Evolutionary conservation across 53 echinoderm and acorn worm genomes (phyloP).

Genomic region (Patiria pectinifera): DNA sequence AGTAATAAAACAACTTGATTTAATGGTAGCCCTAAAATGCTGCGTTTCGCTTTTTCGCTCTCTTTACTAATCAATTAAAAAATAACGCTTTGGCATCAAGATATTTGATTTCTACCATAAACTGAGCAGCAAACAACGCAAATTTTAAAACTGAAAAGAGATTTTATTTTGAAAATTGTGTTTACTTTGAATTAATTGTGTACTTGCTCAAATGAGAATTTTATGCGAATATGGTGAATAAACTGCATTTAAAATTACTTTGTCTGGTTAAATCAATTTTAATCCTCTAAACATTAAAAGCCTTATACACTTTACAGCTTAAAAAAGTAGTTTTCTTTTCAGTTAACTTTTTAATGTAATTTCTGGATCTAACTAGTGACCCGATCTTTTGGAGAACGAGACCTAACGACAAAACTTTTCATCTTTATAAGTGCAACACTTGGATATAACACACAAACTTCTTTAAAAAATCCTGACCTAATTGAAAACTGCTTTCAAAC

Average conservation of each 20-base stretch:
- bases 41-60: not conserved
- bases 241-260: not conserved
- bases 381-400: not conserved
- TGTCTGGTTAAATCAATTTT: not conserved
- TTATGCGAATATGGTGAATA: not conserved
- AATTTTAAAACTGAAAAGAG: not conserved
- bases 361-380: not conserved
- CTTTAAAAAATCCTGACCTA: not conserved
- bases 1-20: not conserved
- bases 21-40: not conserved
- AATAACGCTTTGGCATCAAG: constrained; percentile 61
- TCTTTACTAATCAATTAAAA: not conserved
- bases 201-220: too few relatives aligned
- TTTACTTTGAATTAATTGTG: too few relatives aligned
- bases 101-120: not conserved
- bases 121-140: too few relatives aligned
- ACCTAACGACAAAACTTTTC: too few relatives aligned
- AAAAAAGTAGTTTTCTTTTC: not conserved
- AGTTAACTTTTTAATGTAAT: not conserved
- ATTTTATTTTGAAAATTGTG: too few relatives aligned
- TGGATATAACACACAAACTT: not conserved
- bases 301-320: not conserved
- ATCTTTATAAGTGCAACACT: not conserved
- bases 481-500: not conserved
- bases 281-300: not conserved